Evolutionary conservation across 92 coral and sea anemone species (phyloP).

Genomic region (Desmophyllum pertusum): DNA sequence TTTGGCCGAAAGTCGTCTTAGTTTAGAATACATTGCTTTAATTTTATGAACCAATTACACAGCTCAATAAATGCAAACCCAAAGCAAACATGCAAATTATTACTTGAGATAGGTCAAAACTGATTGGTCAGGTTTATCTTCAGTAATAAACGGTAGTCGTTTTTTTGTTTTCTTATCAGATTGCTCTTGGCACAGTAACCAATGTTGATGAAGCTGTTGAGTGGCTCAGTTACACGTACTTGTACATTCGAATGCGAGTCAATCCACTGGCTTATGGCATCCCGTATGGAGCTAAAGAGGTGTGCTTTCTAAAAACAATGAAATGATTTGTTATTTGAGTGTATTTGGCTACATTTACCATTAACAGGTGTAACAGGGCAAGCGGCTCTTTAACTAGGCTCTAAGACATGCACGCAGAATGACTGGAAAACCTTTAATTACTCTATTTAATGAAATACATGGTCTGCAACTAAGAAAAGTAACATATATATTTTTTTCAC

Average conservation of each 20-base stretch:
- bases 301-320: not conserved
- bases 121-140: no score
- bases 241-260: conserved; percentile 85
- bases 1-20: no score
- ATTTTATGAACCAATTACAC: no score
- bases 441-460: no score
- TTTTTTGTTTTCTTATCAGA: conserved; percentile 42
- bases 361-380: not conserved
- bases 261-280: conserved; percentile 97
- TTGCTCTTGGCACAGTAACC: conserved; percentile 92
- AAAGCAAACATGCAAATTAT: no score
- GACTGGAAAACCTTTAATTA: not conserved
- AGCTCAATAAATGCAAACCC: no score
- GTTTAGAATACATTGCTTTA: no score
- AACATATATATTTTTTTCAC: not conserved
- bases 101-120: no score
- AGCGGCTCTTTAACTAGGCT: not conserved
- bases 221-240: conserved; percentile 97
- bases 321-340: not conserved
- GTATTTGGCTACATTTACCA: not conserved
- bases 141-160: no score
- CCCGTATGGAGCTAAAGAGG: conserved; percentile 87
- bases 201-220: conserved; percentile 94
- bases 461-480: no score
- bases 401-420: not conserved